Evolutionary conservation across 2,113 vertebrate genomes (phyloP).

Genomic region (Engystomops pustulosus): DNA sequence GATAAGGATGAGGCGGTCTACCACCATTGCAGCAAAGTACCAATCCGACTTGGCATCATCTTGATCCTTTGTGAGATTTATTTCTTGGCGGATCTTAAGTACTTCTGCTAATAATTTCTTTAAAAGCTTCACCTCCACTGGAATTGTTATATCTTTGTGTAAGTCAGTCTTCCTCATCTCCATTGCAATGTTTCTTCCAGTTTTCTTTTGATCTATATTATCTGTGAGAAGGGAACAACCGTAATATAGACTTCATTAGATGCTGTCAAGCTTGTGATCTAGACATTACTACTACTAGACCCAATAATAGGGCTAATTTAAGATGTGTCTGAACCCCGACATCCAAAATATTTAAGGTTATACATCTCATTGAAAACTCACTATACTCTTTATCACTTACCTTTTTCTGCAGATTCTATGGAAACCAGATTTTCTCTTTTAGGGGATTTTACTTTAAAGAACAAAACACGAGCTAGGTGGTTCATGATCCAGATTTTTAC

Average conservation of each 20-base stretch:
- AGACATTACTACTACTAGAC: no score
- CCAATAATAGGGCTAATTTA: no score
- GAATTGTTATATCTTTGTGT: neutral
- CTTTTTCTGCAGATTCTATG: neutral
- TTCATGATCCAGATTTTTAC: constrained; percentile 33
- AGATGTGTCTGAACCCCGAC: no score
- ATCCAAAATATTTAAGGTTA: no score
- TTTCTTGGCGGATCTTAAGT: constrained; percentile 14
- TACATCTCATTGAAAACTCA: neutral
- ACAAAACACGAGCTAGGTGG: constrained; percentile 10
- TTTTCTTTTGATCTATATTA: neutral
- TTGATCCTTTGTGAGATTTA: neutral
- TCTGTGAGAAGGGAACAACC: neutral
- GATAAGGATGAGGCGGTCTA: constrained; percentile 29
- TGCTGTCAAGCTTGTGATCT: no score
- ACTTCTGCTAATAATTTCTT: constrained; percentile 32
- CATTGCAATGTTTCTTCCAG: neutral
- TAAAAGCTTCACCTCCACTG: constrained; percentile 13
- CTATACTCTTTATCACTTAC: accelerated
- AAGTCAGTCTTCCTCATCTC: neutral
- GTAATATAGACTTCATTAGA: no score
- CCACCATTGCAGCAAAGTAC: constrained; percentile 12
- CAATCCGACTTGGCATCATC: constrained; percentile 2
- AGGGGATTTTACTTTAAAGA: neutral
- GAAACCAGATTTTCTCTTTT: neutral